Evolutionary conservation across 2,888 invertebrate species (phyloP).

Genomic region (Drosophila nr. perissopoda): DNA sequence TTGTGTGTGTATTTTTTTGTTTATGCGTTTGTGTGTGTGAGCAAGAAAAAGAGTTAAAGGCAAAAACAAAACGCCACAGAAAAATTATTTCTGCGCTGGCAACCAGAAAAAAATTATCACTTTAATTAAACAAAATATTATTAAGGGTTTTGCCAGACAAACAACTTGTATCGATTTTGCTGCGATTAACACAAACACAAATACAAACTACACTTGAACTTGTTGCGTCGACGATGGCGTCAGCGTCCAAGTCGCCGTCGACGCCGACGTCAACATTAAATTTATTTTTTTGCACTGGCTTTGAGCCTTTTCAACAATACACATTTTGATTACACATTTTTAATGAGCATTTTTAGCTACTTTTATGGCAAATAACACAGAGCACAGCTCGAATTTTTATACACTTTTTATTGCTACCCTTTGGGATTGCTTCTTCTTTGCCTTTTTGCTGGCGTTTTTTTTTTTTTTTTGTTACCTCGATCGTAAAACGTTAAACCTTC

Average conservation of each 20-base stretch:
- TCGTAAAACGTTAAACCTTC: conserved; percentile 44
- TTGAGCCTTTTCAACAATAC: conserved; percentile 20
- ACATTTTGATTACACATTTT: conserved; percentile 45
- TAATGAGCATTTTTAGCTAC: conserved; percentile 35
- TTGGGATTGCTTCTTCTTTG: conserved; percentile 45
- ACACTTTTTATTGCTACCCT: conserved; percentile 53
- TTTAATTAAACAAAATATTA: conserved; percentile 15
- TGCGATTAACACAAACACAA: conserved; percentile 31
- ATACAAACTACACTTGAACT: conserved; percentile 68
- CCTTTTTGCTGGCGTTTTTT: conserved; percentile 10
- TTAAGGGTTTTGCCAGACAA: conserved; percentile 7
- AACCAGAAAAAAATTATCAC: conserved; percentile 1
- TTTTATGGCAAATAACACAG: conserved; percentile 26
- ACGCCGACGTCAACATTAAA: conserved; percentile 38
- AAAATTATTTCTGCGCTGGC: conserved; percentile 14
- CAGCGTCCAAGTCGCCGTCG: conserved; percentile 22
- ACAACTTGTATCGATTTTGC: conserved; percentile 35
- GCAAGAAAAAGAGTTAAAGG: conserved; percentile 52
- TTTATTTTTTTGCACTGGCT: conserved; percentile 46
- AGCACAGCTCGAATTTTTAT: conserved; percentile 18
- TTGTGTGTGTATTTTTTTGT: conserved; percentile 5
- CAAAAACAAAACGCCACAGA: conserved; percentile 29
- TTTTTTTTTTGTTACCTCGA: conserved; percentile 25
- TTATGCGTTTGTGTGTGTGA: conserved; percentile 14
- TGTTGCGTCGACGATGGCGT: conserved; percentile 57